Evolutionary conservation across 2,888 invertebrate genomes (phyloP), one percentile per base, ranked within the genome.

Genomic region (Endotricha flammealis): DNA sequence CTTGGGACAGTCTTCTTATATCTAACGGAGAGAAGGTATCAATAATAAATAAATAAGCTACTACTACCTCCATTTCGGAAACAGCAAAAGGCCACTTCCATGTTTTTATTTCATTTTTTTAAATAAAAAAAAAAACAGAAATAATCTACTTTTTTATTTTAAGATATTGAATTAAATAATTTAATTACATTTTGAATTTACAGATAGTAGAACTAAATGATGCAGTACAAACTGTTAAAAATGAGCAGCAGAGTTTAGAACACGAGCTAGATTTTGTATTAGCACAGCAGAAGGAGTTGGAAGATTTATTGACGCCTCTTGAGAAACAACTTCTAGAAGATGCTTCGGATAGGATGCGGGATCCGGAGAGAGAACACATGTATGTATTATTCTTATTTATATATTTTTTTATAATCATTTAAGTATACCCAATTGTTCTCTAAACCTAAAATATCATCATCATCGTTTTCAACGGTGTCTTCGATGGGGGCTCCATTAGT

Each of bases 221-320:
- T 53, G 93, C 95, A 14, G 92, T 97, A n/a, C 94, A 95, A 64
- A 89, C 92, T 35, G 95, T 97, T 0, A 95, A 96, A 72, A 89
- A 92, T 31, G 96, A 97, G 52, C 97, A 98, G 58, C 92, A 94
- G 50, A 92, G 95, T 35, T 73, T 98, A 27, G 97, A 98, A 57
- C 94, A 97, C 46, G 98, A 98, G 66, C 73, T 99, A 12, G 97
- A 98, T 77, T 98, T 98, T 57, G 94, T 98, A 36, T 79, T 94
- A 27, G 93, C 95, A 0, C 98, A 98, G 60, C 98, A 98, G 74
- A 92, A 93, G 41, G 98, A 99, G 66, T 71, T 99, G 27, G 96
- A 97, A 62, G 95, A 96, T 44, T 87, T 96, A 39, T 88, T 98
- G 14, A 88, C 88, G 0, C 97, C 97, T 0, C 80, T 98, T 45